Evolutionary conservation across 2,888 invertebrate genomes (phyloP).

Genomic region (Elysia crispata): DNA sequence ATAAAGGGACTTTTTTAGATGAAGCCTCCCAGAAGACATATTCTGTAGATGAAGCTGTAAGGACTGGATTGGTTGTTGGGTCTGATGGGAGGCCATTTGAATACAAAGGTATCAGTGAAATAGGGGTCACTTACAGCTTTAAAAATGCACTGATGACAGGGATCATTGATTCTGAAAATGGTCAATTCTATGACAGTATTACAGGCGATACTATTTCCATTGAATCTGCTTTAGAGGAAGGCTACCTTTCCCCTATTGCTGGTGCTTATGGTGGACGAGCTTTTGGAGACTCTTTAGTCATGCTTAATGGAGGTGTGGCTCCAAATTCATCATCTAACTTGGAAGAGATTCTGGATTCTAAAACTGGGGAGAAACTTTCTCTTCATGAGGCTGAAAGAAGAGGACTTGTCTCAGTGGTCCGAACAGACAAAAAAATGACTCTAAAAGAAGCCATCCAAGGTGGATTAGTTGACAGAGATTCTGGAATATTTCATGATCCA

Average conservation of each 20-base stretch:
- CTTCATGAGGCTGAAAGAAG: conserved; percentile 55
- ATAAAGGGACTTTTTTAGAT: conserved; percentile 83
- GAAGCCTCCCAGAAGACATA: conserved; percentile 88
- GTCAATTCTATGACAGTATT: conserved; percentile 82
- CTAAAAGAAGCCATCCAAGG: conserved; percentile 82
- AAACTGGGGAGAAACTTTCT: conserved; percentile 55
- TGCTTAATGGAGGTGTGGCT: conserved; percentile 64
- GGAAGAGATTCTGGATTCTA: conserved; percentile 53
- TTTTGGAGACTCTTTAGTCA: conserved; percentile 62
- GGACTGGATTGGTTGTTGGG: conserved; percentile 62
- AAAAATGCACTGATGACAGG: conserved; percentile 87
- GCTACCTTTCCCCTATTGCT: conserved; percentile 76
- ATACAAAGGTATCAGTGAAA: conserved; percentile 67
- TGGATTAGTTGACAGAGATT: conserved; percentile 81
- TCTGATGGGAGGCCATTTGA: conserved; percentile 64
- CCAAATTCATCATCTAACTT: conserved; percentile 49
- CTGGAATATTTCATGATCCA: conserved; percentile 58
- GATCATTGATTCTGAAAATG: conserved; percentile 87
- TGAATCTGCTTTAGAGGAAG: conserved; percentile 83
- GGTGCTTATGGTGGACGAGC: conserved; percentile 52
- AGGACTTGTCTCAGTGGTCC: conserved; percentile 79
- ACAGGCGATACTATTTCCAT: conserved; percentile 83
- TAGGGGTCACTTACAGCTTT: conserved; percentile 70
- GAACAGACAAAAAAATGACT: conserved; percentile 90
- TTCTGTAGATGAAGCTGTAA: conserved; percentile 88